These are phyloP conservation scores for Agonopterix heracliana DNA, from an alignment of 2,888 invertebrate species.

Conservation along the genomic window DNA sequence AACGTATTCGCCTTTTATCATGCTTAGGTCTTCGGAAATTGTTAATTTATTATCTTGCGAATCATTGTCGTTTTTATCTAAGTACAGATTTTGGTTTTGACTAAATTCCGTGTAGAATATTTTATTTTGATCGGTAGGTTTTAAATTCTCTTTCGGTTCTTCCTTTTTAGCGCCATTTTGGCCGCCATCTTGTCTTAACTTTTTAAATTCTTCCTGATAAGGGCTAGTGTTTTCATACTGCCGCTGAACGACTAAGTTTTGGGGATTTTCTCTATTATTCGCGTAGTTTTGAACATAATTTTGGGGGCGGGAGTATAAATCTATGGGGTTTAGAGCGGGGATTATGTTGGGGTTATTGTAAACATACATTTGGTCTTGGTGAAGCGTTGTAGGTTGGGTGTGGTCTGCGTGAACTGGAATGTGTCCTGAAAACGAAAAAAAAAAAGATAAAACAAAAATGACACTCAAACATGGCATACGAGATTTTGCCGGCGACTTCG, in stretches of 20 bases:
- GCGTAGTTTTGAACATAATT: constrained; percentile 48
- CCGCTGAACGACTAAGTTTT: constrained; percentile 57
- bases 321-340: constrained; percentile 38
- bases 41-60: constrained; percentile 32
- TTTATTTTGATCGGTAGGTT: constrained; percentile 54
- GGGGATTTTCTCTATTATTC: constrained; percentile 51
- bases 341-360: constrained; percentile 46
- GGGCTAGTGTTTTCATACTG: constrained; percentile 53
- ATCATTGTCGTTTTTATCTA: constrained; percentile 34
- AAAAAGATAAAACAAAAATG: too few relatives aligned
- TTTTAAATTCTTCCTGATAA: constrained; percentile 49
- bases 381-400: constrained; percentile 22
- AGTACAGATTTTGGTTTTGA: constrained; percentile 10
- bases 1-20: constrained; percentile 57
- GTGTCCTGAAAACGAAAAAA: constrained; percentile 42
- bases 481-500: neutral
- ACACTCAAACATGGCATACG: neutral
- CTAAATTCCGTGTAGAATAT: constrained; percentile 37
- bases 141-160: constrained; percentile 59
- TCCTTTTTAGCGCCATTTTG: constrained; percentile 33
- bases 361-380: constrained; percentile 46
- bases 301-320: constrained; percentile 45
- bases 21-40: constrained; percentile 36
- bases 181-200: constrained; percentile 33
- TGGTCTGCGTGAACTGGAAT: constrained; percentile 34